Evolutionary conservation across 1,140 invertebrate genomes (phyloP).

Genomic region (Theocolax elegans): DNA sequence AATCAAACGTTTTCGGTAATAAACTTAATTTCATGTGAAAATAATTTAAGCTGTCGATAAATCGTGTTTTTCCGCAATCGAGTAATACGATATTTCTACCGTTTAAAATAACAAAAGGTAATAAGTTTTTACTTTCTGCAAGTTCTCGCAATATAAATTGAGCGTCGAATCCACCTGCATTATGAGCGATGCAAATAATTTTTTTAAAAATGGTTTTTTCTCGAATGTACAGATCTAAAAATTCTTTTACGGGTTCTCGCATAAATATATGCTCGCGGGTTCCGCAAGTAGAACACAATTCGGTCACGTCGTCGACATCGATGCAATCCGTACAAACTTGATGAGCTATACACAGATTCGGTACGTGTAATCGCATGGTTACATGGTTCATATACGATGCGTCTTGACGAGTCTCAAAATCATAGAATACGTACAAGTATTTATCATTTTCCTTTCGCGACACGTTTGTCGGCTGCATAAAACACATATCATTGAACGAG

Average conservation of each 20-base stretch:
- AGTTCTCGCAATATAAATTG: slow-evolving; percentile 50
- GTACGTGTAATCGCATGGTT: too few relatives aligned
- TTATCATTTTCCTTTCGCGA: neutral
- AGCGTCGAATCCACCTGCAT: slow-evolving; percentile 37
- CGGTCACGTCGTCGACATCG: too few relatives aligned
- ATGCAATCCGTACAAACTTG: too few relatives aligned
- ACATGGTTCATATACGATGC: too few relatives aligned
- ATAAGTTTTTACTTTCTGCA: slow-evolving; percentile 23
- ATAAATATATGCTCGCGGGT: slow-evolving; percentile 9
- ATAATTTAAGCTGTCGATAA: slow-evolving; percentile 53
- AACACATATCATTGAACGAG: too few relatives aligned
- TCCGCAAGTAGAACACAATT: too few relatives aligned
- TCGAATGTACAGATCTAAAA: slow-evolving; percentile 31
- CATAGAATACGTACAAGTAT: neutral
- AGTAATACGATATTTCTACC: slow-evolving; percentile 46
- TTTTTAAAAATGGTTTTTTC: neutral
- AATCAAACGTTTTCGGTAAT: slow-evolving; percentile 49
- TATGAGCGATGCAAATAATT: too few relatives aligned
- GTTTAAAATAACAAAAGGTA: slow-evolving; percentile 38
- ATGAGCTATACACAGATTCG: too few relatives aligned
- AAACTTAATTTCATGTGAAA: slow-evolving; percentile 46
- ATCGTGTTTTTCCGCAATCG: slow-evolving; percentile 34
- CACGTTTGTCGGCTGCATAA: too few relatives aligned
- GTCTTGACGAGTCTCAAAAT: too few relatives aligned
- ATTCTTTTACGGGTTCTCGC: slow-evolving; percentile 11